These are phyloP conservation scores for Drosophila seguyi DNA, from an alignment of 1,140 invertebrate species.

Conservation along the genomic window DNA sequence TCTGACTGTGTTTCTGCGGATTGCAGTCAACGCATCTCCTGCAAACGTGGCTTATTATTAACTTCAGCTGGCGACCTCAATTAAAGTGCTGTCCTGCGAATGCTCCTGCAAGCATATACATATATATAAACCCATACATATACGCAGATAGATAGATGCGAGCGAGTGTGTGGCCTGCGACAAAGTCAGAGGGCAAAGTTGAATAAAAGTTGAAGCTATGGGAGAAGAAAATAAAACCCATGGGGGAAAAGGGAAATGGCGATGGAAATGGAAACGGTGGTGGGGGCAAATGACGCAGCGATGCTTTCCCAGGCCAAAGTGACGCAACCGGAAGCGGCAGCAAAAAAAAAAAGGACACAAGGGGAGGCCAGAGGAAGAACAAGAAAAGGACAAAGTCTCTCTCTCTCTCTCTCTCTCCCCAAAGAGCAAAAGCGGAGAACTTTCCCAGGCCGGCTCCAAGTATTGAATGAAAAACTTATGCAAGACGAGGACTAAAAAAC, in stretches of 20 bases:
- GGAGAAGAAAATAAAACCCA: conserved; percentile 12
- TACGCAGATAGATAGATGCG: neutral
- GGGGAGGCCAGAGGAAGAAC: conserved; percentile 8
- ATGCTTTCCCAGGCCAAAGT: conserved; percentile 55
- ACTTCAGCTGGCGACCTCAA: conserved; percentile 83
- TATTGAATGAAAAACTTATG: conserved; percentile 78
- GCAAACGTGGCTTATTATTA: conserved; percentile 51
- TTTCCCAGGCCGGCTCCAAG: conserved; percentile 49
- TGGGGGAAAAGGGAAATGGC: conserved; percentile 22
- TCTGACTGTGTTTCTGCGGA: conserved; percentile 1
- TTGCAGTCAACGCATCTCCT: conserved; percentile 24
- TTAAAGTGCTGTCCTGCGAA: conserved; percentile 63
- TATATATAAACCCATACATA: neutral
- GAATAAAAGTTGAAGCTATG: conserved; percentile 72
- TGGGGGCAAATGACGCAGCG: conserved; percentile 64
- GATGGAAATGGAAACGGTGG: conserved; percentile 3
- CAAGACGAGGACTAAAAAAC: conserved; percentile 11
- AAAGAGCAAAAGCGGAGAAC: conserved; percentile 6
- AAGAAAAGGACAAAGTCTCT: conserved; percentile 16
- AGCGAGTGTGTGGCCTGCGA: conserved; percentile 20
- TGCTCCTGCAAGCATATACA: neutral
- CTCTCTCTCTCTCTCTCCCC: conserved; percentile 22
- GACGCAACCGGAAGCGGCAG: conserved; percentile 76
- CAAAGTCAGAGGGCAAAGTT: conserved; percentile 84
- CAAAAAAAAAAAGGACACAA: conserved; percentile 10